phyloP scores from a whole-genome alignment of 2,797 vertebrate species.

The Arnoldichthys spilopterus region DNA sequence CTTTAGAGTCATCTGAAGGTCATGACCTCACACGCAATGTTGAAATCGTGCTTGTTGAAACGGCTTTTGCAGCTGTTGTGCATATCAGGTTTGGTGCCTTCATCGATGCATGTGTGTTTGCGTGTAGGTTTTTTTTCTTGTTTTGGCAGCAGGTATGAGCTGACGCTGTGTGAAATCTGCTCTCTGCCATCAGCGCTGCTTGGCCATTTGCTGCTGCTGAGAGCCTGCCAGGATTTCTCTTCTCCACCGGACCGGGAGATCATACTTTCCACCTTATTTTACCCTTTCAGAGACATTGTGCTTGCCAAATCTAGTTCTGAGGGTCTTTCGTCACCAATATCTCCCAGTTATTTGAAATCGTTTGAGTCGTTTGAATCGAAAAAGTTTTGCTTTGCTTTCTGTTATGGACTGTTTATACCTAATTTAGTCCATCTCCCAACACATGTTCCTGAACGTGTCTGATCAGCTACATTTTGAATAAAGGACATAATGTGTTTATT shows the following conservation, averaged over 20 bases:
- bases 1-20: neutral
- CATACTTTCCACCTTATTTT: neutral
- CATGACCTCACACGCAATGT: slow-evolving; percentile 13
- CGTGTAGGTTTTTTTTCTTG: slow-evolving; percentile 9
- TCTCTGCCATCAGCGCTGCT: slow-evolving; percentile 24
- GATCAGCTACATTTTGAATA: too few relatives aligned
- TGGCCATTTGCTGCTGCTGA: slow-evolving; percentile 24
- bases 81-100: slow-evolving; percentile 48
- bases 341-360: neutral
- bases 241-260: neutral
- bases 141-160: slow-evolving; percentile 28
- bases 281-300: neutral
- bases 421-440: too few relatives aligned
- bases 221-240: slow-evolving; percentile 30
- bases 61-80: slow-evolving; percentile 52
- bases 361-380: too few relatives aligned
- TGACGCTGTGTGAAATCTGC: slow-evolving; percentile 39
- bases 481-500: too few relatives aligned
- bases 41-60: slow-evolving; percentile 45
- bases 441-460: too few relatives aligned
- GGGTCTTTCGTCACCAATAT: neutral
- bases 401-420: too few relatives aligned
- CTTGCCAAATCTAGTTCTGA: neutral
- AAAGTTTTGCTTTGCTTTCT: neutral
- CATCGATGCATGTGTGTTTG: slow-evolving; percentile 24